These are phyloP conservation scores for Capitella teleta DNA, from an alignment of 1,140 invertebrate genomes.

Conservation along the genomic window DNA sequence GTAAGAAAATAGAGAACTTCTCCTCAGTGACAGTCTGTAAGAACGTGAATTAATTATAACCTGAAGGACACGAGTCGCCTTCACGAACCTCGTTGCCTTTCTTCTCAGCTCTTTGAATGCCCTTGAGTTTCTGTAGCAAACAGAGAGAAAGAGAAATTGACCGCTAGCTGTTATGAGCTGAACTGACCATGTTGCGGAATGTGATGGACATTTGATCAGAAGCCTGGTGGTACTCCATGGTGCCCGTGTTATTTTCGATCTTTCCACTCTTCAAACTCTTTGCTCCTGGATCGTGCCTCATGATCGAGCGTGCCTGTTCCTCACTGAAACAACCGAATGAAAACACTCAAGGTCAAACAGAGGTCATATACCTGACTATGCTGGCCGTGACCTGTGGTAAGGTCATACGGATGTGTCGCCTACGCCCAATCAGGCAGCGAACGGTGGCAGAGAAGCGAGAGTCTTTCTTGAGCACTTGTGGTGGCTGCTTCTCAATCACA, in stretches of 20 bases:
- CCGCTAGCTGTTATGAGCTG: too few relatives aligned
- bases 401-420: slow-evolving; percentile 86
- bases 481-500: slow-evolving; percentile 93
- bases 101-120: slow-evolving; percentile 54
- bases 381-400: slow-evolving; percentile 65
- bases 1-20: slow-evolving; percentile 87
- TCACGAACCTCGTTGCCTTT: slow-evolving; percentile 37
- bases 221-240: slow-evolving; percentile 86
- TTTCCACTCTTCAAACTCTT: slow-evolving; percentile 68
- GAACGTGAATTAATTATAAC: too few relatives aligned
- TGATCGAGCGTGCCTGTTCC: slow-evolving; percentile 67
- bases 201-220: slow-evolving; percentile 58
- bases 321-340: slow-evolving; percentile 55
- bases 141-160: too few relatives aligned
- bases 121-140: slow-evolving; percentile 3
- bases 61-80: too few relatives aligned
- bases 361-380: slow-evolving; percentile 47
- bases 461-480: slow-evolving; percentile 97
- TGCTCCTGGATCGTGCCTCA: slow-evolving; percentile 62
- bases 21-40: slow-evolving; percentile 96
- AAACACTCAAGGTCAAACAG: too few relatives aligned
- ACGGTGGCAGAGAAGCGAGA: slow-evolving; percentile 87
- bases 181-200: slow-evolving; percentile 63
- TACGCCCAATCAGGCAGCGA: slow-evolving; percentile 76
- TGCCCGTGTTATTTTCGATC: slow-evolving; percentile 85